Evolutionary conservation across 2,797 vertebrate genomes (phyloP), one percentile per base, ranked within the genome.

Genomic region (Mus caroli): DNA sequence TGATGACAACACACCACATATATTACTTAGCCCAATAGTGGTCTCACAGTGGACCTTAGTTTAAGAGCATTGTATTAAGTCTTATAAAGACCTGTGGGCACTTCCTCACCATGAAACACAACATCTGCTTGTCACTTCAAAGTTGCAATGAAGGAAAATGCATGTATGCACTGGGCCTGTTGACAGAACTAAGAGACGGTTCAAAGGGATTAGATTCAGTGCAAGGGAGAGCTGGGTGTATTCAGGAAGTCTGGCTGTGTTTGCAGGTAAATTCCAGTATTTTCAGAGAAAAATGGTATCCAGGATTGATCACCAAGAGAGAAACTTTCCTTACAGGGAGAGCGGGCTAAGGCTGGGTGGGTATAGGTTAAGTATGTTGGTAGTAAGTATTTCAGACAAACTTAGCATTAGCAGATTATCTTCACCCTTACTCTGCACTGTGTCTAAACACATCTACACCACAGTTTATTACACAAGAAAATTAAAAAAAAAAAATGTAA

Each of bases 241-340:
- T 1, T 56, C 13, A 13, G 2, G 56, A 54, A 12, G 73, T 31
- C 1, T 22, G 80, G n/a, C 77, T 31, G 12, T 0, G 67, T 67
- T 0, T 71, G 26, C 3, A 71, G 37, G 64, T 19, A 79, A 26
- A 73, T 12, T 69, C 26, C 43, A 14, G 54, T 34, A 24, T 84
- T 64, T 46, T 10, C 10, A 3, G 67, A 92, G 67, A 46, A 60
- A 87, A 62, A 88, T 0, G 15, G 54, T 52, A 11, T 24, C 52
- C 10, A 54, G 46, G 37, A n/a, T 22, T 22, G 24, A 78, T 92
- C 71, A 60, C 26, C 1, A 22, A 50, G n/a, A 15, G 50, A 28
- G 86, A 76, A n/a, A 24, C 52, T 54, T 26, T 10, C 60, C 7
- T 31, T 2, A 10, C 0, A 40, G 0, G 26, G 58, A 40, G 0